Conservation (phyloP, 1,140 invertebrate genomes). For the Drosophila aff. region DNA sequence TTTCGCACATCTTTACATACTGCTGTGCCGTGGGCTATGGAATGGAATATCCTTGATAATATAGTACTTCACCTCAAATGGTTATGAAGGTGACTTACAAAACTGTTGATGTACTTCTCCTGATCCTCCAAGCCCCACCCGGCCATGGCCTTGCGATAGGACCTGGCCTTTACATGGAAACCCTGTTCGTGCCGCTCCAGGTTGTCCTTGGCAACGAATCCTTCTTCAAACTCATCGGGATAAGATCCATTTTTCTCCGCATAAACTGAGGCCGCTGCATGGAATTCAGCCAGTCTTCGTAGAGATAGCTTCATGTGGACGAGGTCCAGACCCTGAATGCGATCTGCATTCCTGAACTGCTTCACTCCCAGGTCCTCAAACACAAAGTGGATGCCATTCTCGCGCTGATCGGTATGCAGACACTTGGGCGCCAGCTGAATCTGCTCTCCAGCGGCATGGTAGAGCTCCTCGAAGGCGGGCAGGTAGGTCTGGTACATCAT, state of each 20-base stretch:
- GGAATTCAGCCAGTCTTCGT: constrained; percentile 86
- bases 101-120: constrained; percentile 61
- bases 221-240: constrained; percentile 45
- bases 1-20: constrained; percentile 32
- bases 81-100: constrained; percentile 42
- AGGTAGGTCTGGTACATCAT: constrained; percentile 68
- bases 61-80: neutral
- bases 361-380: constrained; percentile 61
- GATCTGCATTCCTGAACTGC: constrained; percentile 78
- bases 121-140: constrained; percentile 58
- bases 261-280: constrained; percentile 85
- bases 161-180: constrained; percentile 16
- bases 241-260: constrained; percentile 50
- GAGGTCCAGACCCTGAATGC: constrained; percentile 86
- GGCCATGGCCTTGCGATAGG: constrained; percentile 54
- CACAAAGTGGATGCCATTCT: constrained; percentile 56
- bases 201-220: constrained; percentile 37
- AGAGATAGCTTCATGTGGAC: constrained; percentile 86
- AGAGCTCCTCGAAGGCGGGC: constrained; percentile 65
- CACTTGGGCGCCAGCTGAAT: constrained; percentile 66
- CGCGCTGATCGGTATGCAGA: constrained; percentile 37
- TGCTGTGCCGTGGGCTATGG: constrained; percentile 54
- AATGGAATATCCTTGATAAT: neutral
- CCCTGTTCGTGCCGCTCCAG: neutral
- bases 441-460: constrained; percentile 56